These are phyloP conservation scores for Tortricodes alternella DNA, from an alignment of 2,888 invertebrate species.

Conservation along the genomic window DNA sequence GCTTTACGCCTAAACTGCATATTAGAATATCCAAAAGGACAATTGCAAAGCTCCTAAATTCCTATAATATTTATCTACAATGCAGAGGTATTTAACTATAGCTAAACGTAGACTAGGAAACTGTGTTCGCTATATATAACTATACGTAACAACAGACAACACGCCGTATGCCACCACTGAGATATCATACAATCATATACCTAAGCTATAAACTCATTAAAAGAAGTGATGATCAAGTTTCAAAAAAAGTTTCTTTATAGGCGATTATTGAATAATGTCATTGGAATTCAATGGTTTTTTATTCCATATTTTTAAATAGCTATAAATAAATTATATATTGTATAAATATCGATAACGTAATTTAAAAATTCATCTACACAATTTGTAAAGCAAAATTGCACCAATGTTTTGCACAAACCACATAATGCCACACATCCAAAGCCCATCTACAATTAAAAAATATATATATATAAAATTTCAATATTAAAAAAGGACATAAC, in stretches of 20 bases:
- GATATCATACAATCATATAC: not conserved
- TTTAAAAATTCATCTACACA: not conserved
- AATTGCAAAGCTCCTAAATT: conserved; percentile 2
- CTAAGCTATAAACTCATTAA: not conserved
- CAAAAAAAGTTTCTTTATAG: not conserved
- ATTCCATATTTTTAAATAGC: no score
- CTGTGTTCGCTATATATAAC: conserved; percentile 58
- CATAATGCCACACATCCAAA: conserved; percentile 31
- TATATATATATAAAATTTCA: no score
- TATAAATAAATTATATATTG: no score
- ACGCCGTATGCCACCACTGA: not conserved
- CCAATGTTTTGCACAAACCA: conserved; percentile 49
- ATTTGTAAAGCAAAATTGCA: conserved; percentile 47
- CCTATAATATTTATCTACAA: conserved; percentile 8
- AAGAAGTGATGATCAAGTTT: not conserved
- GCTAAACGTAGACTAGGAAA: conserved; percentile 72
- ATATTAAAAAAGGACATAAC: no score
- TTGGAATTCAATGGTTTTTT: no score
- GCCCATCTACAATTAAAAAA: no score
- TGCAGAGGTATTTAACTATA: conserved; percentile 67
- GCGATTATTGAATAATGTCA: no score
- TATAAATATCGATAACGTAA: not conserved
- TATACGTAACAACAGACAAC: not conserved
- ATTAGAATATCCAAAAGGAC: not conserved
- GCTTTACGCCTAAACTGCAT: not conserved